These are phyloP conservation scores for Hyperoplus immaculatus DNA, from an alignment of 2,797 vertebrate genomes.

Conservation along the genomic window DNA sequence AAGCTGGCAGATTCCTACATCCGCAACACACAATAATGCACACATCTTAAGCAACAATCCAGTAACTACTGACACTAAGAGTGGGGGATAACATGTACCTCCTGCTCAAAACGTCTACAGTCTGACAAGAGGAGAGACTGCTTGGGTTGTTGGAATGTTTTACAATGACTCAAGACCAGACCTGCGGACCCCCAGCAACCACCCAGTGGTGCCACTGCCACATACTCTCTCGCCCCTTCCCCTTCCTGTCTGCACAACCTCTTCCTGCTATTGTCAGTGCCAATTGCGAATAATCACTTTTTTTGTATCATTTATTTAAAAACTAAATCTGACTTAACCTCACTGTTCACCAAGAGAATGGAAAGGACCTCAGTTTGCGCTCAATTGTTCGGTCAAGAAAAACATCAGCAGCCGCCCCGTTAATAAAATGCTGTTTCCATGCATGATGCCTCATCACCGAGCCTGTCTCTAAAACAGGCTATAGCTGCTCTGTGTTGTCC, in stretches of 20 bases:
- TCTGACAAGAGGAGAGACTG: conserved; percentile 19
- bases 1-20: background rate
- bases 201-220: conserved; percentile 22
- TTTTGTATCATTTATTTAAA: conserved; percentile 71
- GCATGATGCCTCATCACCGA: background rate
- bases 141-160: conserved; percentile 8
- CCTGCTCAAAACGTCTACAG: conserved; percentile 26
- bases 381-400: conserved; percentile 59
- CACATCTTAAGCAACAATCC: conserved; percentile 32
- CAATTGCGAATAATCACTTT: conserved; percentile 68
- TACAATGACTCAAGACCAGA: conserved; percentile 29
- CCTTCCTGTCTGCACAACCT: conserved; percentile 75
- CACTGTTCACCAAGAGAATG: conserved; percentile 55
- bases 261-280: conserved; percentile 85
- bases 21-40: background rate
- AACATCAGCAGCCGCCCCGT: conserved; percentile 10
- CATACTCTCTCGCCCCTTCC: conserved; percentile 52
- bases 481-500: background rate
- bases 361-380: conserved; percentile 51
- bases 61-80: conserved; percentile 29
- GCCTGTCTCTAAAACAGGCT: background rate
- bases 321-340: conserved; percentile 61
- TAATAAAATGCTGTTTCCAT: conserved; percentile 36
- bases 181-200: conserved; percentile 54
- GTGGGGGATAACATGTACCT: conserved; percentile 39